phyloP scores from a whole-genome alignment of 1,140 invertebrate species.

The Macrostomum lignano region DNA sequence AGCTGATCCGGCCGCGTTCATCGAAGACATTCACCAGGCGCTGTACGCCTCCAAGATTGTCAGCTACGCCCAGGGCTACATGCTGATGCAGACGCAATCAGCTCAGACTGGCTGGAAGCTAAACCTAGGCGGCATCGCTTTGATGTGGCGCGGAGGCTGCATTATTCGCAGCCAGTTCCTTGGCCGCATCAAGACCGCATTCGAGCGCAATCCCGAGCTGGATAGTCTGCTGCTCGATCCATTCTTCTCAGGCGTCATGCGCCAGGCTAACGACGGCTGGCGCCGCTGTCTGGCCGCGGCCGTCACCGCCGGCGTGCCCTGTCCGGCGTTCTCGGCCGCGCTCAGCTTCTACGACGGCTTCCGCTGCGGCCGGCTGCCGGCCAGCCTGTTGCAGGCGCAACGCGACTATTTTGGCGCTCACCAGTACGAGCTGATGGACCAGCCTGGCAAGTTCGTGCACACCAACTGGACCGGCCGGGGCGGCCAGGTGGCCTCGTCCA shows the following conservation, averaged over 20 bases:
- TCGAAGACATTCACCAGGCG: conserved; percentile 35
- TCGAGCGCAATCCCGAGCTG: conserved; percentile 60
- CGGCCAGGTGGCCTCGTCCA: conserved; percentile 33
- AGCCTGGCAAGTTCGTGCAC: conserved; percentile 67
- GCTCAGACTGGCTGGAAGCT: conserved; percentile 66
- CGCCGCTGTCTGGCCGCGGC: conserved; percentile 32
- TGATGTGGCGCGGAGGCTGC: conserved; percentile 98
- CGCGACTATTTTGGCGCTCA: conserved; percentile 96
- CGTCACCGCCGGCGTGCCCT: conserved; percentile 48
- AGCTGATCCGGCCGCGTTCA: too few relatives aligned
- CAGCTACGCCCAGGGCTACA: conserved; percentile 95
- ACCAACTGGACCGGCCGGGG: conserved; percentile 97
- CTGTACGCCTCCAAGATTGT: conserved; percentile 92
- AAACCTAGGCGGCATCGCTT: conserved; percentile 83
- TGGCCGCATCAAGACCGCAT: conserved; percentile 81
- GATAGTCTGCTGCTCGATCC: conserved; percentile 69
- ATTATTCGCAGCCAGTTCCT: conserved; percentile 84
- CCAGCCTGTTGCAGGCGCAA: conserved; percentile 78
- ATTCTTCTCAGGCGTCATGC: conserved; percentile 63
- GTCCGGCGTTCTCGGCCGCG: conserved; percentile 63
- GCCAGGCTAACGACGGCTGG: conserved; percentile 39
- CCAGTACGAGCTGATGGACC: conserved; percentile 61
- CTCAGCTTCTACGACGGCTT: conserved; percentile 91
- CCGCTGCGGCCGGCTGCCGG: conserved; percentile 45
- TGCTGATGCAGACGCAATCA: conserved; percentile 77